Base-by-base conservation (phyloP, 2,797 vertebrate genomes). In the Paratrypauchen microcephalus region DNA sequence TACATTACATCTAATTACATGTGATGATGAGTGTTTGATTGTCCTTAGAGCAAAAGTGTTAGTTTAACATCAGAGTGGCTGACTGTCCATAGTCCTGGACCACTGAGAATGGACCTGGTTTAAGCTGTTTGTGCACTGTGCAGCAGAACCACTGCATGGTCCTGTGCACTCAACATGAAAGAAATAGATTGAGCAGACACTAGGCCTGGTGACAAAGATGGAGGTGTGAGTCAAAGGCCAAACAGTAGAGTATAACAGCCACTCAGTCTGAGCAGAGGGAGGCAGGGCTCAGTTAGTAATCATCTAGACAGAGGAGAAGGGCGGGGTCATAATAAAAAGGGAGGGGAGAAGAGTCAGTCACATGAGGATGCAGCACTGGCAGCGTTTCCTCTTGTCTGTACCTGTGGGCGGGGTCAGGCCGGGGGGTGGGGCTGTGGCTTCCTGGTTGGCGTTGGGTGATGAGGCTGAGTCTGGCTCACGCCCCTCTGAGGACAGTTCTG, bases 361-460 rank as follows among this genome's bases (percentile, higher is more conserved):
- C 97, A 99, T 99, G 93, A 98, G 92, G 95, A 95, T 92, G 95
- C 97, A 99, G 96, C 97, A 99, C 80, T 96, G 93, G 96, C 97
- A 99, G 92, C 95, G 95, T 93, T 96, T 96, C 97, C 97, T 98
- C 97, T 95, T 94, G 91, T 95, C 91, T 87, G 86, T 94, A 95
- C 94, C 93, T 95, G 92, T 87, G 78, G 92, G 52, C 32, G 89
- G 80, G 81, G 92, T 70, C 94, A 94, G 90, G 95, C 96, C 92
- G 83, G 96, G 86, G 73, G 92, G 87, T 86, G 83, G 83, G 62
- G 79, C 75, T 1, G 69, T 58, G 78, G 83, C 62, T 0, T 88
- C 87, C 0, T 75, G 69, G 15, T 86, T 85, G 1, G 82, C 81
- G 1, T 85, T 82, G 55, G 86, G 83, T 58, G 95, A 86, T 28